These are phyloP conservation scores for Ophioninae sp. DNA, from an alignment of 2,888 invertebrate species.

Conservation along the genomic window DNA sequence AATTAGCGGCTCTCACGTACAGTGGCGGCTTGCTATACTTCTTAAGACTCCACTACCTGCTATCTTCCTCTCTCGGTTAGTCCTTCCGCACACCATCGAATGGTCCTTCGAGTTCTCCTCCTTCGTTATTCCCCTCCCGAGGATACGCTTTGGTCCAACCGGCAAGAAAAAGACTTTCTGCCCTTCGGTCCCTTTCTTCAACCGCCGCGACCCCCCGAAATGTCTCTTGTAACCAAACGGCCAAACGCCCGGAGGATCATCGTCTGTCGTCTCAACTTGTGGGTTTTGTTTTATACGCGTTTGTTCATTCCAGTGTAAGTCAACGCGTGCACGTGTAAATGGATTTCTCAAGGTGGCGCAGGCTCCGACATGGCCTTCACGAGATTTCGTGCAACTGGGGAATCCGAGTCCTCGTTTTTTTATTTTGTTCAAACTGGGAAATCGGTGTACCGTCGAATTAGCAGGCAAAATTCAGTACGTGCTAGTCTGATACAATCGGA, in stretches of 20 bases:
- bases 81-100: conserved; percentile 46
- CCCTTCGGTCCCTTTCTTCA: conserved; percentile 22
- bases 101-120: conserved; percentile 35
- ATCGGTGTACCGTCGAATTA: no score
- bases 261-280: neutral
- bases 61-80: conserved; percentile 27
- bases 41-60: conserved; percentile 38
- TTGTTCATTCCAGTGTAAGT: neutral
- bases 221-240: neutral
- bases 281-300: neutral
- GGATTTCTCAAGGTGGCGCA: no score
- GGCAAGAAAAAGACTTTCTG: conserved; percentile 6
- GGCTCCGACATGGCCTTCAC: no score
- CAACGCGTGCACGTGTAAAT: neutral
- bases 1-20: conserved; percentile 64
- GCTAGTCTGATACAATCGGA: no score
- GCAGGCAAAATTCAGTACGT: no score
- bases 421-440: no score
- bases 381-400: no score
- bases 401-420: no score
- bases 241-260: neutral
- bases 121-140: conserved; percentile 19
- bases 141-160: conserved; percentile 1
- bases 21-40: conserved; percentile 43
- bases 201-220: conserved; percentile 29